Percentiles rank a stretch among this genome's conserved stretches.
Conservation (phyloP, 2,888 invertebrate genomes). For the Archaeoteleia sp. region DNA sequence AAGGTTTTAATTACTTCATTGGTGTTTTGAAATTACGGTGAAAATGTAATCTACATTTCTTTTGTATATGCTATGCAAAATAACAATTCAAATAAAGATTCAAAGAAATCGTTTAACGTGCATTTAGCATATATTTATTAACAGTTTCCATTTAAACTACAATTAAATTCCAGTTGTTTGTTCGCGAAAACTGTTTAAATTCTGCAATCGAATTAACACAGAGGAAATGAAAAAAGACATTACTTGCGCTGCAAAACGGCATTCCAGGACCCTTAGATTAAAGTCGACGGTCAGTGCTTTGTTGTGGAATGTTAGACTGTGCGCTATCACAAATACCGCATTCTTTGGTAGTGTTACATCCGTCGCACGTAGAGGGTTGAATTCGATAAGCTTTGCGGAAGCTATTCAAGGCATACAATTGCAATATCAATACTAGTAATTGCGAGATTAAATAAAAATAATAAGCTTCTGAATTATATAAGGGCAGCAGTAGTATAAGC, state of each 20-base stretch:
- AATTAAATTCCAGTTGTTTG: not conserved
- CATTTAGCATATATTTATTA: too few relatives aligned
- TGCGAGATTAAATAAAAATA: too few relatives aligned
- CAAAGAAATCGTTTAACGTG: too few relatives aligned
- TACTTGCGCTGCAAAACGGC: conserved; percentile 91
- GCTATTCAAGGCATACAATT: conserved; percentile 73
- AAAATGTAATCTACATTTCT: too few relatives aligned
- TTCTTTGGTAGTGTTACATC: conserved; percentile 88
- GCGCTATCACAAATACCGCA: conserved; percentile 94
- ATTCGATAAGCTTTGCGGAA: conserved; percentile 94
- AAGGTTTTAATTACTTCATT: too few relatives aligned
- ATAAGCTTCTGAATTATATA: too few relatives aligned
- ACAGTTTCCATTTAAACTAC: conserved; percentile 1
- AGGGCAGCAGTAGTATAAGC: too few relatives aligned
- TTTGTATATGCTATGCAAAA: too few relatives aligned
- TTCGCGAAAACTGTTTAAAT: conserved; percentile 2
- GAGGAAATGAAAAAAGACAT: conserved; percentile 19
- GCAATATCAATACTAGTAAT: too few relatives aligned
- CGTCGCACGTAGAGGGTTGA: conserved; percentile 87
- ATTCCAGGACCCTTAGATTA: conserved; percentile 96
- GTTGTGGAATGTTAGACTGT: conserved; percentile 91
- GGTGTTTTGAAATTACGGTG: too few relatives aligned
- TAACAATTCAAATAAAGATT: too few relatives aligned
- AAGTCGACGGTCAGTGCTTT: conserved; percentile 95
- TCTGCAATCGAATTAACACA: not conserved